Evolutionary conservation across 2,797 vertebrate genomes (phyloP), one percentile per base, ranked within the genome.

Genomic region (Limnodromus scolopaceus): DNA sequence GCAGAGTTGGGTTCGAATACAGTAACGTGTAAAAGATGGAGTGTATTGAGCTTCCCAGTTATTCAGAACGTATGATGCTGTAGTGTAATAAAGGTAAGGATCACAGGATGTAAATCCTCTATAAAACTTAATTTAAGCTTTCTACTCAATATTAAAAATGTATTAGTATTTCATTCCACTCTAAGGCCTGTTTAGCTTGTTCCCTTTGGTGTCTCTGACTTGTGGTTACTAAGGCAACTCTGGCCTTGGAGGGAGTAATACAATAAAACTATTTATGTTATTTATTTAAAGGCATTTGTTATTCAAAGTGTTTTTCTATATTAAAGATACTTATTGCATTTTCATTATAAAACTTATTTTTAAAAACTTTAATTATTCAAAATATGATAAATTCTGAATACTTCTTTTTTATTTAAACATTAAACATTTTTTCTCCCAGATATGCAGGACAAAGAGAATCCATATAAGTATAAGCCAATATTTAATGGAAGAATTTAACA

Each of bases 191-290:
- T 70, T 64, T 61, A 81, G 79, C 13, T 92, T 25, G 8, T 28
- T 94, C 54, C 32, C 30, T 78, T 93, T 75, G 71, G 64, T 55
- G 18, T 70, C 32, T 83, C 45, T 94, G 82, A 41, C 45, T 90
- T 4, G 0, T 38, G 64, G 79, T 96, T 92, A 90, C 93, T 95
- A 95, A 83, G 85, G 87, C 49, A 96, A 92, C 90, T 97, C 80
- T 0, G 1, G 54, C n/a, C 63, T 39, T 58, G 57, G 46, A 86
- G 45, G 32, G 28, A 84, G 28, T 18, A 68, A 80, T 61, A 78
- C 10, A 90, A 72, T 69, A 69, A 88, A 89, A 80, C 54, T 65
- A 60, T 64, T 76, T 75, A 46, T 70, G 45, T 48, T 70, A 64
- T 87, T 92, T 93, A 83, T 49, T 86, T 92, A 71, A 93, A 71